phyloP scores from a whole-genome alignment of 2,888 invertebrate genomes.

The Zygaena filipendulae region DNA sequence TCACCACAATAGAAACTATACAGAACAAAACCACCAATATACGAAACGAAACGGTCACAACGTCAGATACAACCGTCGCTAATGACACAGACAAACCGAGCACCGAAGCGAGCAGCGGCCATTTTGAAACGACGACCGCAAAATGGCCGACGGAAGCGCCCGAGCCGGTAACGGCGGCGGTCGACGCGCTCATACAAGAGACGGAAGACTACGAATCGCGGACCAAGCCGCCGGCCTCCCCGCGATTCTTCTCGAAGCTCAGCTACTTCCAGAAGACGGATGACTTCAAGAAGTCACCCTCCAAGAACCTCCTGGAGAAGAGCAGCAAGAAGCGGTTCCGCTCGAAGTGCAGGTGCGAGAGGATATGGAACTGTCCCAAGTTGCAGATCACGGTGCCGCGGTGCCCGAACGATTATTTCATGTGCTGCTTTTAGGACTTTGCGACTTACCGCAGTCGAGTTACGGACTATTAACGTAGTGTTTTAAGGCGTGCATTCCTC shows the following conservation, averaged over 20 bases:
- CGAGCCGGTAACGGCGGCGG: constrained; percentile 17
- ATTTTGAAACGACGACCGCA: too few relatives aligned
- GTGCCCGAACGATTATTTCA: constrained; percentile 55
- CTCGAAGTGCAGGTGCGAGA: constrained; percentile 54
- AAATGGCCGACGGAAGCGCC: too few relatives aligned
- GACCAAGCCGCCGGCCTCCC: constrained; percentile 3
- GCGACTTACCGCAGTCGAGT: too few relatives aligned
- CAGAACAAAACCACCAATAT: too few relatives aligned
- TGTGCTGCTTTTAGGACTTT: constrained; percentile 49
- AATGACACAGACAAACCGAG: too few relatives aligned
- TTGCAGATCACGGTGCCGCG: constrained; percentile 54
- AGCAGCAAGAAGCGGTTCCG: constrained; percentile 34
- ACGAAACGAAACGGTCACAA: constrained; percentile 11
- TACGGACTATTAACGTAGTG: too few relatives aligned
- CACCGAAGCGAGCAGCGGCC: too few relatives aligned
- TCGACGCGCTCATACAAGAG: constrained; percentile 2
- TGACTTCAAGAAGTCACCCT: constrained; percentile 19
- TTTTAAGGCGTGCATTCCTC: too few relatives aligned
- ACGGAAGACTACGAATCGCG: constrained; percentile 2
- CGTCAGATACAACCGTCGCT: too few relatives aligned
- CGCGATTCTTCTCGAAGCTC: constrained; percentile 34
- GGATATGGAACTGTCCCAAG: constrained; percentile 59
- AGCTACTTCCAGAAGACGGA: constrained; percentile 35
- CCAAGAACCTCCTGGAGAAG: constrained; percentile 35
- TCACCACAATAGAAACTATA: constrained; percentile 7